Percentiles rank a stretch among this genome's conserved stretches.
These are phyloP conservation scores for Brachionichthys hirsutus DNA, from an alignment of 2,113 vertebrate genomes.

Conservation along the genomic window DNA sequence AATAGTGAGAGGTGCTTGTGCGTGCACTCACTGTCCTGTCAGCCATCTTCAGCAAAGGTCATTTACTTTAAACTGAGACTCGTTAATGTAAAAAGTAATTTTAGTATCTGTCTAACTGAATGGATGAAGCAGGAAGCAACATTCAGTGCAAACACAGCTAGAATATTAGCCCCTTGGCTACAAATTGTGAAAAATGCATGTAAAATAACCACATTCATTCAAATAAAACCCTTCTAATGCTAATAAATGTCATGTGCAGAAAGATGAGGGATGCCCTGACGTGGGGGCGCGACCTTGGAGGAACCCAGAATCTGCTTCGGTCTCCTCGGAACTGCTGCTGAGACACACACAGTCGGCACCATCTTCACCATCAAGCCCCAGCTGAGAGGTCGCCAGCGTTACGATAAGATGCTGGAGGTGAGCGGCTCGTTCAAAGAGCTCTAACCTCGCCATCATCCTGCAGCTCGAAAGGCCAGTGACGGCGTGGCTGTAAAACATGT, in stretches of 20 bases:
- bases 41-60: not conserved
- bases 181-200: not conserved
- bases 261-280: not conserved
- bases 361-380: conserved; percentile 28
- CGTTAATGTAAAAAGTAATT: not conserved
- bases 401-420: conserved; percentile 21
- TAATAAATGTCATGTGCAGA: not conserved
- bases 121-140: not conserved
- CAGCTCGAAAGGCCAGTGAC: conserved; percentile 17
- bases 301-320: not conserved
- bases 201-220: not conserved
- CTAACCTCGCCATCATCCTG: conserved; percentile 30
- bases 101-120: not conserved
- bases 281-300: conserved; percentile 16
- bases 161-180: not conserved
- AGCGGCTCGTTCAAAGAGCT: conserved; percentile 23
- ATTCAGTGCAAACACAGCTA: not conserved
- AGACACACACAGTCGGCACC: conserved; percentile 21
- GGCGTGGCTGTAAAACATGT: conserved; percentile 29
- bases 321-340: conserved; percentile 3
- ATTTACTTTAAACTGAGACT: not conserved
- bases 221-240: not conserved
- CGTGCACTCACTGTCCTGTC: conserved; percentile 3
- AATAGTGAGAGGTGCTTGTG: not conserved
- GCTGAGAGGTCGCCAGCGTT: no score